Percentiles rank a stretch among this genome's conserved stretches.
These are phyloP conservation scores for Metallyticus violacea DNA, from an alignment of 2,888 invertebrate genomes.

Conservation along the genomic window DNA sequence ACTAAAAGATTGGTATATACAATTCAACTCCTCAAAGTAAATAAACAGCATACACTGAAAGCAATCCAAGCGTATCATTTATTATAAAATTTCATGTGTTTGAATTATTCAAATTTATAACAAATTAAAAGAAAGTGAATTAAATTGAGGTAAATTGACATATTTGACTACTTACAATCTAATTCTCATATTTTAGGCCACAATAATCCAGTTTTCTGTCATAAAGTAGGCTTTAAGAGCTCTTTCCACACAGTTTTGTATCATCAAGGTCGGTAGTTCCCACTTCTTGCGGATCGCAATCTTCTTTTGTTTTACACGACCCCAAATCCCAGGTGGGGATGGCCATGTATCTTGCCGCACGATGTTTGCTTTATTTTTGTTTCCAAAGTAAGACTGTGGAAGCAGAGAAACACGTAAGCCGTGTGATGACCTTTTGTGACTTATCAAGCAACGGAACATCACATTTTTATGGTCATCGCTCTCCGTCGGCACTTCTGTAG, in stretches of 20 bases:
- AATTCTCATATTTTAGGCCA: too few species aligned
- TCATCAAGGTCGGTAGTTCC: not conserved
- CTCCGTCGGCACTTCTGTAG: not conserved
- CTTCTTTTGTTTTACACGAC: conserved; percentile 4
- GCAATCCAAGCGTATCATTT: too few species aligned
- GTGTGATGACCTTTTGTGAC: not conserved
- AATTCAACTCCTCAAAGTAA: too few species aligned
- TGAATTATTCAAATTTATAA: too few species aligned
- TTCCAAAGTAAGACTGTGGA: not conserved
- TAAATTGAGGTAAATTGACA: too few species aligned
- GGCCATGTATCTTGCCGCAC: not conserved
- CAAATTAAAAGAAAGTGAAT: too few species aligned
- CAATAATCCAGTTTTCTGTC: too few species aligned
- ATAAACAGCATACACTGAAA: too few species aligned
- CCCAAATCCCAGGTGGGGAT: not conserved
- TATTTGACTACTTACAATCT: too few species aligned
- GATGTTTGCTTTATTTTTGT: not conserved
- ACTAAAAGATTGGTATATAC: too few species aligned
- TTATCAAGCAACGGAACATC: not conserved
- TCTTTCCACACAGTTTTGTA: not conserved
- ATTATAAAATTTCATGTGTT: too few species aligned
- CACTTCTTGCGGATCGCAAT: not conserved
- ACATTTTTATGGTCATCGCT: not conserved
- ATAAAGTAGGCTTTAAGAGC: not conserved
- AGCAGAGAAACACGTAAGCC: not conserved